Evolutionary conservation across 1,140 invertebrate species (phyloP), one percentile per base, ranked within the genome.

Genomic region (Drosophila sulfurigaster): DNA sequence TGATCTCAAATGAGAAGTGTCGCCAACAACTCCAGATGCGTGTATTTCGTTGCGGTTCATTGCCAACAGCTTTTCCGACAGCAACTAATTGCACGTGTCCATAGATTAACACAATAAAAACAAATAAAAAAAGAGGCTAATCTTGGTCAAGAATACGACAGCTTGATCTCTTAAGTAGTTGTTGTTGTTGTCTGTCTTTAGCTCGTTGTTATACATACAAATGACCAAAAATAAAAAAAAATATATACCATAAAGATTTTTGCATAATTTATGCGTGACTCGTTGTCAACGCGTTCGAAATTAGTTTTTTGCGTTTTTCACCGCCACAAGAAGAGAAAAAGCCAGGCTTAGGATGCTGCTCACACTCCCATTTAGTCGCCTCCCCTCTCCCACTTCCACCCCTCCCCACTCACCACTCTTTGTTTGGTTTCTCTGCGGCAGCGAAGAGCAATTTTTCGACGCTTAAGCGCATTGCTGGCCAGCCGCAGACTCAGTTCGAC

Each of bases 401-500:
- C n/a, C 58, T 51, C 20, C 5, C 10, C 32, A 28, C 38, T 11
- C 35, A 4, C 20, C 54, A 15, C 49, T 16, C 20, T 25, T 25
- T 25, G 20, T 25, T 25, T 25, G 20, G 20, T 25, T 25, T 25
- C 20, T 25, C 20, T 25, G 20, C 35, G 16, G 5, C 41, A 16
- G 58, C 41, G 32, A 79, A 79, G 77, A 76, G 67, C 83, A 78
- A 90, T 91, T 91, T 91, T 25, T 25, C 20, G 82, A 90, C 78
- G 90, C 90, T 90, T 91, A 91, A 91, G 77, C 82, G 82, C 83
- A 68, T 60, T 59, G 82, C 65, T 81, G 81, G 71, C 80, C 65
- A 74, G 78, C 63, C 67, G 49, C 90, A 91, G 90, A 82, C 70
- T 91, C 90, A 91, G 90, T 91, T 83, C 73, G 65, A 74, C 81